These are phyloP conservation scores for Acanthochromis polyacanthus DNA, from an alignment of 2,113 vertebrate species.

Conservation along the genomic window DNA sequence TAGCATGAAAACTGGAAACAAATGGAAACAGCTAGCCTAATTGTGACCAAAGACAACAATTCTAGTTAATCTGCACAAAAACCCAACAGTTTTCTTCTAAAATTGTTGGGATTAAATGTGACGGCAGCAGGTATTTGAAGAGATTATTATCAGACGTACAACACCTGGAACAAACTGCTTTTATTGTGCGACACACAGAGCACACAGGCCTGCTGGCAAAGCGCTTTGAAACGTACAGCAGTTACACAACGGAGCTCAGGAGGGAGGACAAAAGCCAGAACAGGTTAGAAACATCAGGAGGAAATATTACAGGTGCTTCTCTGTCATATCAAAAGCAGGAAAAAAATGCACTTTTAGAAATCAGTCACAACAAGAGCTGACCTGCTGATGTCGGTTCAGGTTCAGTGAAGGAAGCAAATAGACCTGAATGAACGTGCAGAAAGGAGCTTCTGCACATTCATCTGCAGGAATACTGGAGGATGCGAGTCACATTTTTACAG, in stretches of 20 bases:
- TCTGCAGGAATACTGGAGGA: no score
- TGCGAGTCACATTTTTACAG: no score
- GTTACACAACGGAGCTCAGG: slow-evolving; percentile 35
- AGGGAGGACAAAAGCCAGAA: slow-evolving; percentile 10
- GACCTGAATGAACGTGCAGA: neutral
- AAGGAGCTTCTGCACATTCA: neutral
- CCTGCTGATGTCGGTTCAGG: neutral
- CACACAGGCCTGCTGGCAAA: slow-evolving; percentile 19
- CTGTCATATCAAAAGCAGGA: slow-evolving; percentile 62
- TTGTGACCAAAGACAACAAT: no score
- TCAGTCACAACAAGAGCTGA: slow-evolving; percentile 44
- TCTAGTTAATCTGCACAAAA: no score
- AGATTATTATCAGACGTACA: neutral
- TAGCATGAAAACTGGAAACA: no score
- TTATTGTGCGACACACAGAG: slow-evolving; percentile 53
- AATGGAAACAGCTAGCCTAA: no score
- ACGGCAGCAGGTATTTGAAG: no score
- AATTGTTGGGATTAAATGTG: no score
- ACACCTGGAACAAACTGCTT: slow-evolving; percentile 29
- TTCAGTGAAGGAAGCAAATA: slow-evolving; percentile 43
- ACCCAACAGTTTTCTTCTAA: no score
- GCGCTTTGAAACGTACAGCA: slow-evolving; percentile 25
- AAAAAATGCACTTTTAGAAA: slow-evolving; percentile 58
- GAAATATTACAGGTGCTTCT: slow-evolving; percentile 21
- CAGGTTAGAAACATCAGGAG: slow-evolving; percentile 20